phyloP scores from a whole-genome alignment of 1,140 invertebrate species.

The Leucophenga varia region DNA sequence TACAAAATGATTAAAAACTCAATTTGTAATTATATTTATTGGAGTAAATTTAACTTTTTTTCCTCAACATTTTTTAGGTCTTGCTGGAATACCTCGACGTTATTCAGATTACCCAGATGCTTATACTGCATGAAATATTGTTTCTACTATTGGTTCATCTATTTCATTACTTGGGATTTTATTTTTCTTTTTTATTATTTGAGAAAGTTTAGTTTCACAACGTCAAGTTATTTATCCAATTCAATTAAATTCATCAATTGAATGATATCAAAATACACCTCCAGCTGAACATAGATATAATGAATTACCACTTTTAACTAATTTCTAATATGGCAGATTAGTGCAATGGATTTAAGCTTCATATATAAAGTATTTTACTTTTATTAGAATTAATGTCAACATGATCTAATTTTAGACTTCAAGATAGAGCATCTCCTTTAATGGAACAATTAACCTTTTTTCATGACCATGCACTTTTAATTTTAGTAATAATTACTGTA shows the following conservation, averaged over 20 bases:
- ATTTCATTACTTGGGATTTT: constrained; percentile 61
- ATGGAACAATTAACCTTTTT: constrained; percentile 66
- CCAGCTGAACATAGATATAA: constrained; percentile 61
- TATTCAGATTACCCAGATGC: constrained; percentile 72
- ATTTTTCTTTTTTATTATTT: constrained; percentile 61
- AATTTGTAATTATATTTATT: constrained; percentile 65
- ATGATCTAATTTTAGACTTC: constrained; percentile 60
- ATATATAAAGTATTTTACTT: constrained; percentile 62
- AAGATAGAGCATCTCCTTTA: constrained; percentile 61
- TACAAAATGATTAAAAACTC: constrained; percentile 61
- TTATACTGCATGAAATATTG: constrained; percentile 65
- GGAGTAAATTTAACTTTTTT: constrained; percentile 77
- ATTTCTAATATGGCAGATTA: constrained; percentile 62
- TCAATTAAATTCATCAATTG: constrained; percentile 59
- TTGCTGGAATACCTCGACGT: constrained; percentile 72
- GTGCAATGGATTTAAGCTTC: constrained; percentile 63
- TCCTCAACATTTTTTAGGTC: constrained; percentile 73
- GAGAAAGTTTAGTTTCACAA: constrained; percentile 55
- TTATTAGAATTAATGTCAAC: constrained; percentile 58
- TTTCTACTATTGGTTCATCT: constrained; percentile 65
- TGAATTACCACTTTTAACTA: constrained; percentile 61
- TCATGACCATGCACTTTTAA: constrained; percentile 62
- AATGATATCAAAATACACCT: constrained; percentile 62
- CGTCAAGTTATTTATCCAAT: constrained; percentile 56
- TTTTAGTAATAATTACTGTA: constrained; percentile 62